Evolutionary conservation across 2,888 invertebrate species (phyloP).

Genomic region (Myathropa florea): DNA sequence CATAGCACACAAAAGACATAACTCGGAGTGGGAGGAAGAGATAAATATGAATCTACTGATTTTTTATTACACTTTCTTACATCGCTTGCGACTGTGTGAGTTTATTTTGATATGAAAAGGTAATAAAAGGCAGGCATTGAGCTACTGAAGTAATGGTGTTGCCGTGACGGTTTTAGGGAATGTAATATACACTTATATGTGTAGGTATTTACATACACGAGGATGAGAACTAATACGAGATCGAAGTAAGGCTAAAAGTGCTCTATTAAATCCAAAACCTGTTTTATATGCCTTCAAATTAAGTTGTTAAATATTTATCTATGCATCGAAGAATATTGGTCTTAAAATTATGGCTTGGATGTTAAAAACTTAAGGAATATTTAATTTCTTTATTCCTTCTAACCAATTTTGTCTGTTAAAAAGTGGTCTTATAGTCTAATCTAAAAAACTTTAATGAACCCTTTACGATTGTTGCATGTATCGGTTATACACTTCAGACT

Average conservation of each 20-base stretch:
- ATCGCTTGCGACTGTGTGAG: slow-evolving; percentile 40
- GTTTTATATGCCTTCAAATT: neutral
- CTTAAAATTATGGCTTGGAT: neutral
- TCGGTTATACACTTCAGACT: too few relatives aligned
- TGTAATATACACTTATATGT: neutral
- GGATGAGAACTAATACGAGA: neutral
- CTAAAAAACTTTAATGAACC: too few relatives aligned
- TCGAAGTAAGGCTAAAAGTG: neutral
- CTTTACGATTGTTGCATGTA: too few relatives aligned
- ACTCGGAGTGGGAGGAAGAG: slow-evolving; percentile 29
- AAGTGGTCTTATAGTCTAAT: too few relatives aligned
- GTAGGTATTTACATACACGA: neutral
- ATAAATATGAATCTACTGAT: slow-evolving; percentile 44
- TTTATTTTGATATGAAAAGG: slow-evolving; percentile 45
- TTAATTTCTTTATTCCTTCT: too few relatives aligned
- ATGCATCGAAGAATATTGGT: neutral
- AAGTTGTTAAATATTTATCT: neutral
- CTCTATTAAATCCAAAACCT: neutral
- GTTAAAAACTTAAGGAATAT: neutral
- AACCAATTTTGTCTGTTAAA: too few relatives aligned
- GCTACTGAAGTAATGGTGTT: slow-evolving; percentile 28
- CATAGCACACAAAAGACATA: neutral
- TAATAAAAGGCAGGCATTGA: slow-evolving; percentile 16
- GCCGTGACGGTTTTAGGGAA: slow-evolving; percentile 13
- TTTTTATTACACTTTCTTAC: slow-evolving; percentile 44